phyloP scores from a whole-genome alignment of 2,888 invertebrate species.

The Norana najaformis region DNA sequence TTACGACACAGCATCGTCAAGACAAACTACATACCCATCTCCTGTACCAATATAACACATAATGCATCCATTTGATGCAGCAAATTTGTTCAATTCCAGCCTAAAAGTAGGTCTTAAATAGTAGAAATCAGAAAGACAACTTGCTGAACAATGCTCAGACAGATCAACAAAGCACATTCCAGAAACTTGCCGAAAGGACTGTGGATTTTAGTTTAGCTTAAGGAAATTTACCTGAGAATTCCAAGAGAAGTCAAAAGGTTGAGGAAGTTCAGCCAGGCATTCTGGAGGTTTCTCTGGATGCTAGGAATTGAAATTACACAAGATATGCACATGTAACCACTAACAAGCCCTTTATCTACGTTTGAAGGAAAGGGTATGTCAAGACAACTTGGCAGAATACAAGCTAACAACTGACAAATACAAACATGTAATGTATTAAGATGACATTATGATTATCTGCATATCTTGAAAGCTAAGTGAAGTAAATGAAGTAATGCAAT shows the following conservation, averaged over 20 bases:
- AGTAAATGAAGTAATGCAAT: not conserved
- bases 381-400: not conserved
- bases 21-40: too few relatives aligned
- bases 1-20: too few relatives aligned
- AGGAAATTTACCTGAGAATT: conserved; percentile 19
- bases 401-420: not conserved
- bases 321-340: not conserved
- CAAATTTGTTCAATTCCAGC: too few relatives aligned
- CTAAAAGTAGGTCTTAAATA: too few relatives aligned
- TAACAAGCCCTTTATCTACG: not conserved
- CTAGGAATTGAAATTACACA: conserved; percentile 14
- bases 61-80: too few relatives aligned
- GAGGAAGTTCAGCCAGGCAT: conserved; percentile 26
- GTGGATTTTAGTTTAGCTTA: not conserved
- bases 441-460: not conserved
- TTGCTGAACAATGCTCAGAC: not conserved
- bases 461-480: not conserved
- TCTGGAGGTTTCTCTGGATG: conserved; percentile 29
- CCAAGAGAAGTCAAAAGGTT: conserved; percentile 25
- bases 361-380: not conserved
- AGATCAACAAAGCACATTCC: not conserved
- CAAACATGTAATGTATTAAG: not conserved
- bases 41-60: too few relatives aligned
- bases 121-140: too few relatives aligned
- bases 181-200: not conserved